Evolutionary conservation across 2,797 vertebrate genomes (phyloP).

Genomic region (Acipenser oxyrinchus): DNA sequence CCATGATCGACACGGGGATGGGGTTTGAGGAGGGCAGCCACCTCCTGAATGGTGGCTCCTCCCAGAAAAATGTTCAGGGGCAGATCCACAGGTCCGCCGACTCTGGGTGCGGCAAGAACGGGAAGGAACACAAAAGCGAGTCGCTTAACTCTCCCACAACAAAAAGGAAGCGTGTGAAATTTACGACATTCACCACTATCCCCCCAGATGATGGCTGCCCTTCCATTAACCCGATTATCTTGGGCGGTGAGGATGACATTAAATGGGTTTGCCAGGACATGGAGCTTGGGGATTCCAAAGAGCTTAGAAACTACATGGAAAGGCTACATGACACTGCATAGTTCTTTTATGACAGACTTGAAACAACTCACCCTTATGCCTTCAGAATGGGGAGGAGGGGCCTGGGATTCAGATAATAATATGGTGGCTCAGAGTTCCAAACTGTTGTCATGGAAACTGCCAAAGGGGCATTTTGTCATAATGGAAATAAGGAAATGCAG

Average conservation of each 20-base stretch:
- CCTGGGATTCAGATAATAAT: slow-evolving; percentile 26
- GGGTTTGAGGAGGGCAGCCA: slow-evolving; percentile 64
- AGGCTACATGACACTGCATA: slow-evolving; percentile 71
- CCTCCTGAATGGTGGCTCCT: slow-evolving; percentile 62
- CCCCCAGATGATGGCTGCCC: slow-evolving; percentile 72
- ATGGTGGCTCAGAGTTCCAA: slow-evolving; percentile 13
- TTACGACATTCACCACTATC: slow-evolving; percentile 79
- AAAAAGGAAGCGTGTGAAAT: slow-evolving; percentile 87
- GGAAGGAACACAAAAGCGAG: slow-evolving; percentile 61
- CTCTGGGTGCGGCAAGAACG: slow-evolving; percentile 40
- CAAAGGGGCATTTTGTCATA: slow-evolving; percentile 34
- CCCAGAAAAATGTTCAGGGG: slow-evolving; percentile 50
- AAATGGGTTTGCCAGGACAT: slow-evolving; percentile 86
- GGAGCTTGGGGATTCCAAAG: slow-evolving; percentile 69
- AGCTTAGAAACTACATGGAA: slow-evolving; percentile 79
- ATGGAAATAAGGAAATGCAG: slow-evolving; percentile 20
- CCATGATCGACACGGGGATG: slow-evolving; percentile 52
- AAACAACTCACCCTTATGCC: slow-evolving; percentile 70
- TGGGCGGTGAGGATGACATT: slow-evolving; percentile 72
- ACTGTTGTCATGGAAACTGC: slow-evolving; percentile 44
- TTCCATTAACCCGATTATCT: slow-evolving; percentile 67
- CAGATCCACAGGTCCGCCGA: slow-evolving; percentile 49
- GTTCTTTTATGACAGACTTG: slow-evolving; percentile 32
- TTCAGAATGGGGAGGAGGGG: slow-evolving; percentile 44
- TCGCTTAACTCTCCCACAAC: slow-evolving; percentile 81